Evolutionary conservation across 2,888 invertebrate genomes (phyloP), one percentile per base, ranked within the genome.

Genomic region (Phaonia tiefii): DNA sequence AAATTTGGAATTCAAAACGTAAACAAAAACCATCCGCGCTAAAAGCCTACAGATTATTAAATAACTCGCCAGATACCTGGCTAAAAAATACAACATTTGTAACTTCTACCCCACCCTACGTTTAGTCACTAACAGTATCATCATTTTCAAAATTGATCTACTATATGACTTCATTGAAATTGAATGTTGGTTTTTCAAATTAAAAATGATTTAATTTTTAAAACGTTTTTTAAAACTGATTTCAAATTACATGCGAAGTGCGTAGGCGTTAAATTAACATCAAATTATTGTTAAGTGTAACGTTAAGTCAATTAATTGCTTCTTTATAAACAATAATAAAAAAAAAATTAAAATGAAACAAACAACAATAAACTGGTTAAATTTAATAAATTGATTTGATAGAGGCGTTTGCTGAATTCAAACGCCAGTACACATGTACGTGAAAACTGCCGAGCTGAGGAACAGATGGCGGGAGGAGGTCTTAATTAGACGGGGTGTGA

Each of bases 211-310:
- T n/a, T n/a, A n/a, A n/a, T n/a, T n/a, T n/a, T n/a, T n/a, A n/a
- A n/a, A n/a, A n/a, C n/a, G n/a, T n/a, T n/a, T n/a, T n/a, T n/a
- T n/a, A n/a, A n/a, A n/a, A n/a, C n/a, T n/a, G n/a, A n/a, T n/a
- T n/a, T n/a, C n/a, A n/a, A n/a, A n/a, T n/a, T n/a, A n/a, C n/a
- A n/a, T n/a, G n/a, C n/a, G n/a, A n/a, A n/a, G n/a, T n/a, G n/a
- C n/a, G 79, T 79, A 74, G 74, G 79, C 74, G 79, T 74, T 70
- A 65, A 70, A 79, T 74, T 74, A 56, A 13, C 10, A 71, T 73
- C 20, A 73, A 72, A 51, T 76, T 69, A 49, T 71, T 49, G 39
- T 15, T 31, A 39, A 63, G 49, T 11, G 67, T 69, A 22, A 42
- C 51, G 60, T 22, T 69, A 69, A 44, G 73, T 73, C 78, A 73